Conservation (phyloP, 2,888 invertebrate genomes). For the Apamea crenata region DNA sequence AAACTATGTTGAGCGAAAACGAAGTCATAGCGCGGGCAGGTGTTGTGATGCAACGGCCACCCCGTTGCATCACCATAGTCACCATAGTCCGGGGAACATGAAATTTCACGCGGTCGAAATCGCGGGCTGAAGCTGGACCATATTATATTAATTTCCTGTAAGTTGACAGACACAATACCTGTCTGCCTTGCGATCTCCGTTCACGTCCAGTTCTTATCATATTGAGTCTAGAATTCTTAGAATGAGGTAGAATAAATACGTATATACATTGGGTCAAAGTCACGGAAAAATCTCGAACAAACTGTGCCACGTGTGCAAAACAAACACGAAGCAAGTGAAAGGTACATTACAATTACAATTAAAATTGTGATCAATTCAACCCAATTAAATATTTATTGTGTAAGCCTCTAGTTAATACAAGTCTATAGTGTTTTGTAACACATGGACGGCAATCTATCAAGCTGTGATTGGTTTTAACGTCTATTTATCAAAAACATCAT, state of each 20-base stretch:
- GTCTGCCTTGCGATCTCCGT: not conserved
- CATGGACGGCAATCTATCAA: constrained; percentile 80
- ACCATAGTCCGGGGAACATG: too few relatives aligned
- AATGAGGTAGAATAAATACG: not conserved
- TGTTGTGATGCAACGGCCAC: too few relatives aligned
- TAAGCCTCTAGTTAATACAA: constrained; percentile 82
- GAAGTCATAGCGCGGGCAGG: too few relatives aligned
- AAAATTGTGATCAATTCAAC: constrained; percentile 84
- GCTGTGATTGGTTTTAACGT: constrained; percentile 76
- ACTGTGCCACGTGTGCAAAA: constrained; percentile 68
- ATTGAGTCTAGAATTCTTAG: not conserved
- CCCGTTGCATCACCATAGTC: too few relatives aligned
- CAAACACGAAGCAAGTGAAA: constrained; percentile 85
- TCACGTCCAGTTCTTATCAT: not conserved
- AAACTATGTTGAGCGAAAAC: too few relatives aligned
- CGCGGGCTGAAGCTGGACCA: too few relatives aligned
- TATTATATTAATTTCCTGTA: too few relatives aligned
- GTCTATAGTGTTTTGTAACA: constrained; percentile 83
- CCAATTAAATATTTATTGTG: constrained; percentile 87
- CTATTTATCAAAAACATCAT: constrained; percentile 84
- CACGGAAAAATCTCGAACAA: constrained; percentile 27
- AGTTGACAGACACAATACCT: not conserved
- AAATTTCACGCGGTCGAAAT: too few relatives aligned
- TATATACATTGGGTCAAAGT: constrained; percentile 31
- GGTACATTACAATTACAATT: constrained; percentile 81